phyloP scores from a whole-genome alignment of 2,797 vertebrate genomes.

The Acipenser ruthenus region DNA sequence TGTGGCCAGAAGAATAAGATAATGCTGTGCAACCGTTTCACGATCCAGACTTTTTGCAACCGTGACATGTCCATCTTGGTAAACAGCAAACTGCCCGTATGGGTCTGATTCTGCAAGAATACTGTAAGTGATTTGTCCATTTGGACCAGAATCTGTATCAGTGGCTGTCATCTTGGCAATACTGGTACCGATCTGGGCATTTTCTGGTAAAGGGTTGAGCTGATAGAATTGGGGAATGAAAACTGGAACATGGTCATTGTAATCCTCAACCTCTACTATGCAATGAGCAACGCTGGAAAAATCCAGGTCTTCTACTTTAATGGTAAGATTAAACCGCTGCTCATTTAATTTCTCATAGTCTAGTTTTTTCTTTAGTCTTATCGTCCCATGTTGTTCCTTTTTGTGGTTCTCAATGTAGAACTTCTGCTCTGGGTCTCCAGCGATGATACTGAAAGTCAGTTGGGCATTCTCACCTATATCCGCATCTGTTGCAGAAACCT shows the following conservation, averaged over 20 bases:
- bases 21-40: slow-evolving; percentile 58
- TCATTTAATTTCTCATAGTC: slow-evolving; percentile 77
- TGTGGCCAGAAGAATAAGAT: slow-evolving; percentile 66
- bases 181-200: slow-evolving; percentile 63
- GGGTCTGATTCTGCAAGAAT: slow-evolving; percentile 67
- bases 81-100: slow-evolving; percentile 59
- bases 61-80: slow-evolving; percentile 61
- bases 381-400: slow-evolving; percentile 63
- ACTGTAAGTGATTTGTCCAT: slow-evolving; percentile 70
- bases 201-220: slow-evolving; percentile 64
- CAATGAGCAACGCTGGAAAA: slow-evolving; percentile 72
- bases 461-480: slow-evolving; percentile 71
- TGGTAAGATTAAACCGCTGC: slow-evolving; percentile 75
- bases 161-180: slow-evolving; percentile 64
- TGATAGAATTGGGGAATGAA: slow-evolving; percentile 70
- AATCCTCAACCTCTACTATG: slow-evolving; percentile 75
- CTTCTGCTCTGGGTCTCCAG: slow-evolving; percentile 77
- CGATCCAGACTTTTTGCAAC: slow-evolving; percentile 66
- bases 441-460: slow-evolving; percentile 70
- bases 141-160: slow-evolving; percentile 73
- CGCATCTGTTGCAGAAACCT: slow-evolving; percentile 65
- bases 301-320: slow-evolving; percentile 77
- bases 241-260: slow-evolving; percentile 76
- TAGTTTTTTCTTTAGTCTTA: slow-evolving; percentile 72
- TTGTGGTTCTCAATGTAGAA: slow-evolving; percentile 73